A percentile compares a stretch with the other conserved stretches of the same genome.
Evolutionary conservation across 1,140 invertebrate species (phyloP).

Genomic region (Telenomus remus): DNA sequence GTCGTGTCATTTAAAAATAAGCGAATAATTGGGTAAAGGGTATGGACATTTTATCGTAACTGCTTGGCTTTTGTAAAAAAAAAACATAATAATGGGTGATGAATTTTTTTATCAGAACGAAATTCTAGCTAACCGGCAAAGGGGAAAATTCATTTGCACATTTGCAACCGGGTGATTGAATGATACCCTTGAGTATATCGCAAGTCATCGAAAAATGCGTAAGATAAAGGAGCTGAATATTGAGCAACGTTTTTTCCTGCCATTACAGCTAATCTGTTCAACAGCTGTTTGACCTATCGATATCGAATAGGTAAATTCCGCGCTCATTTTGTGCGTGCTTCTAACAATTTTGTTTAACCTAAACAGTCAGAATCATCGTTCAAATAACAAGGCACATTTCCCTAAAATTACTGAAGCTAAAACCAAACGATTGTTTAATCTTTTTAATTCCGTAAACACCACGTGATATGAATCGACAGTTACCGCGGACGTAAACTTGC

Average conservation of each 20-base stretch:
- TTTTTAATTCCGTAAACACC: slow-evolving; percentile 1
- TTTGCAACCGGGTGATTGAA: no score
- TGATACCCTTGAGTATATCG: no score
- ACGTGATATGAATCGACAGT: slow-evolving; percentile 26
- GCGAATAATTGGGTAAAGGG: slow-evolving; percentile 34
- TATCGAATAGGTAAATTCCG: slow-evolving; percentile 35
- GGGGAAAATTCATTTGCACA: slow-evolving; percentile 19
- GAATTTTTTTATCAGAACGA: no score
- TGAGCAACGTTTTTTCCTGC: slow-evolving; percentile 31
- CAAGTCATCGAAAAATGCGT: background rate
- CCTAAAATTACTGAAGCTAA: no score
- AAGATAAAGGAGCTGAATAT: slow-evolving; percentile 34
- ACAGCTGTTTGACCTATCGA: slow-evolving; percentile 56
- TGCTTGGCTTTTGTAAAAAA: slow-evolving; percentile 1
- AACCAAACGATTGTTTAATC: no score
- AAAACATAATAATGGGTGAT: background rate
- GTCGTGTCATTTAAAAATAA: slow-evolving; percentile 11
- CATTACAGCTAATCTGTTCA: slow-evolving; percentile 51
- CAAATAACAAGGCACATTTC: no score
- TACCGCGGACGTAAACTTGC: slow-evolving; percentile 17
- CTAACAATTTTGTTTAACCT: background rate
- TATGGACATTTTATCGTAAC: slow-evolving; percentile 27
- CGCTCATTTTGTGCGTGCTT: slow-evolving; percentile 32
- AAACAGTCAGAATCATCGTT: no score
- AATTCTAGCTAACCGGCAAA: background rate